Conservation (phyloP, 2,113 vertebrate species). For the Bagarius yarrelli region DNA sequence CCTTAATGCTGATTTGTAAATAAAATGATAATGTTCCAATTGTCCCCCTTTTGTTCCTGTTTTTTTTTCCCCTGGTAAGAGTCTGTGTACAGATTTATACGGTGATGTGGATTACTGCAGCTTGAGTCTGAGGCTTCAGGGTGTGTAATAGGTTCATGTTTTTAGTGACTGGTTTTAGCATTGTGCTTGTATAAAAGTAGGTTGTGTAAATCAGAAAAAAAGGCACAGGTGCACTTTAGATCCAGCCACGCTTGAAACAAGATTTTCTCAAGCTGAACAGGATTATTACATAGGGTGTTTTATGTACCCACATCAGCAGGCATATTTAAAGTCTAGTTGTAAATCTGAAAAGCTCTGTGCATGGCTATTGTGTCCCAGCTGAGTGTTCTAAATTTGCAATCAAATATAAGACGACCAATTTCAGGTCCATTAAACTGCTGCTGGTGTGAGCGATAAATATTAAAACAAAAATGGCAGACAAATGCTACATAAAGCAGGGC, state of each 20-base stretch:
- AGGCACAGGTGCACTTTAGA: neutral
- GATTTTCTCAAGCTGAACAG: neutral
- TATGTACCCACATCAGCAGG: too few relatives aligned
- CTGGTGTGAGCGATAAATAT: slow-evolving; percentile 64
- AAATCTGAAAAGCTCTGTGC: slow-evolving; percentile 31
- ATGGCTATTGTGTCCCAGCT: slow-evolving; percentile 49
- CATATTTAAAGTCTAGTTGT: slow-evolving; percentile 15
- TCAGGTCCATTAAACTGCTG: slow-evolving; percentile 65
- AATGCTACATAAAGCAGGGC: neutral
- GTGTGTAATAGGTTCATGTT: neutral
- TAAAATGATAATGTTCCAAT: slow-evolving; percentile 63
- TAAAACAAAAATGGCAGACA: slow-evolving; percentile 41
- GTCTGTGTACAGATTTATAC: neutral
- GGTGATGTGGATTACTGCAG: neutral
- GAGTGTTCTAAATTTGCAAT: slow-evolving; percentile 29
- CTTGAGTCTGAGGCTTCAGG: neutral
- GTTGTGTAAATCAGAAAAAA: neutral
- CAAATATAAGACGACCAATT: slow-evolving; percentile 59
- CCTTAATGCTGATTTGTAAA: slow-evolving; percentile 72
- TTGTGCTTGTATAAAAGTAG: neutral
- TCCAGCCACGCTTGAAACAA: neutral
- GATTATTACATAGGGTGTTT: slow-evolving; percentile 15
- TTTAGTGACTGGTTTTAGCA: neutral
- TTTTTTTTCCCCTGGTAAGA: neutral
- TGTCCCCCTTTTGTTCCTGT: neutral